phyloP scores from a whole-genome alignment of 2,888 invertebrate species.

The Ramazzottius varieornatus region DNA sequence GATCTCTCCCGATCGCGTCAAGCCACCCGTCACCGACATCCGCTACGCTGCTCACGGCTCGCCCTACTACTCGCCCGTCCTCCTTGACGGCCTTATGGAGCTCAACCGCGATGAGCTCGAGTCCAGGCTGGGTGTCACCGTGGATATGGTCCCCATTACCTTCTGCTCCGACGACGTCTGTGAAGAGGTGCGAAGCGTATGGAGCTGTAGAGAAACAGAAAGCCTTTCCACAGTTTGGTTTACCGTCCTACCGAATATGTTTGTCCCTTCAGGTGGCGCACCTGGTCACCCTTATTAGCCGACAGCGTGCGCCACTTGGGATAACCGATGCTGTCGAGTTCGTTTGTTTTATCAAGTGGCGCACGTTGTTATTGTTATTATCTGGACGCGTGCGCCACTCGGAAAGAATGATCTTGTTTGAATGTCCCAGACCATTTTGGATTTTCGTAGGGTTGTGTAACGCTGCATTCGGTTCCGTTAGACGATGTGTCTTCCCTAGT shows the following conservation, averaged over 20 bases:
- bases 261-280: too few species aligned
- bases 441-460: not conserved
- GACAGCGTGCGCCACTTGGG: too few species aligned
- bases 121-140: constrained; percentile 70
- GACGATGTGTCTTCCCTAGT: constrained; percentile 35
- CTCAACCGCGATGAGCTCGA: constrained; percentile 77
- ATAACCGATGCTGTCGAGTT: too few species aligned
- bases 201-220: too few species aligned
- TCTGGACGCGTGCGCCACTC: too few species aligned
- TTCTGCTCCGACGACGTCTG: constrained; percentile 17
- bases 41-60: constrained; percentile 82
- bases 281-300: too few species aligned
- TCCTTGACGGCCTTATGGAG: constrained; percentile 71
- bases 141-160: constrained; percentile 84
- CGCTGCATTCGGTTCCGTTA: not conserved
- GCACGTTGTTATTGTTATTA: too few species aligned
- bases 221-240: too few species aligned
- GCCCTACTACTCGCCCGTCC: constrained; percentile 74
- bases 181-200: too few species aligned
- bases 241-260: too few species aligned
- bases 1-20: constrained; percentile 43
- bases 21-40: constrained; percentile 66
- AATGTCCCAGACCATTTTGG: not conserved
- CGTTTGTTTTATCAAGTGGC: too few species aligned
- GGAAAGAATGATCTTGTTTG: not conserved